phyloP scores from a whole-genome alignment of 2,113 vertebrate species.

The Dryoscopus gambensis region DNA sequence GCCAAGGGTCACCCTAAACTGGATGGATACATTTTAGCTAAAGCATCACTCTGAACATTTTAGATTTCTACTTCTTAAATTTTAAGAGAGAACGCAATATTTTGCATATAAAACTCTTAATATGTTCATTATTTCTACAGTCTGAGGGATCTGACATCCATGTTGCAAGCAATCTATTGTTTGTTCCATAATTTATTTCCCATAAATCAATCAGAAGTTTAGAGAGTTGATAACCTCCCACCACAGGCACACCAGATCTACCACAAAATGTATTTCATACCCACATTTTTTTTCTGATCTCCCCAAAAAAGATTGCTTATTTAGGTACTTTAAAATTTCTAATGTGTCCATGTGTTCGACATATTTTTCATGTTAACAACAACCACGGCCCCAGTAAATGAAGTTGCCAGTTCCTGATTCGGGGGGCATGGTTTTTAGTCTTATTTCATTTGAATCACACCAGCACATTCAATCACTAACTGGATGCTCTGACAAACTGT shows the following conservation, averaged over 20 bases:
- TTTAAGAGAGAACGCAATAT: not conserved
- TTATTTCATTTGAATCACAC: not conserved
- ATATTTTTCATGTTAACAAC: not conserved
- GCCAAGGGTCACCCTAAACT: not conserved
- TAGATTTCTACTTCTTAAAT: not conserved
- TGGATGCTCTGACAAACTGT: not conserved
- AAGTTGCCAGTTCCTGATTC: not conserved
- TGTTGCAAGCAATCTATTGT: not conserved
- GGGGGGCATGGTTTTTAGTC: fast-evolving
- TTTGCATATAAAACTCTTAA: not conserved
- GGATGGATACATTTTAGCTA: not conserved
- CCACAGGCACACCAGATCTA: not conserved
- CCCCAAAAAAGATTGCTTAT: not conserved
- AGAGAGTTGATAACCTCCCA: not conserved
- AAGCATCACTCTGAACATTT: not conserved
- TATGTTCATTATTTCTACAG: not conserved
- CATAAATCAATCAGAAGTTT: not conserved
- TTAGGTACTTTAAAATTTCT: not conserved
- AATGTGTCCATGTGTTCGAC: not conserved
- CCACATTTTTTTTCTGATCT: not conserved
- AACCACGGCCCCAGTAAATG: not conserved
- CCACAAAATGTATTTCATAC: not conserved
- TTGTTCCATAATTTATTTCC: not conserved
- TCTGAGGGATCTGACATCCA: not conserved
- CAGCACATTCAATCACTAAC: not conserved